phyloP scores from a whole-genome alignment of 2,113 vertebrate species.

The Aix galericulata region DNA sequence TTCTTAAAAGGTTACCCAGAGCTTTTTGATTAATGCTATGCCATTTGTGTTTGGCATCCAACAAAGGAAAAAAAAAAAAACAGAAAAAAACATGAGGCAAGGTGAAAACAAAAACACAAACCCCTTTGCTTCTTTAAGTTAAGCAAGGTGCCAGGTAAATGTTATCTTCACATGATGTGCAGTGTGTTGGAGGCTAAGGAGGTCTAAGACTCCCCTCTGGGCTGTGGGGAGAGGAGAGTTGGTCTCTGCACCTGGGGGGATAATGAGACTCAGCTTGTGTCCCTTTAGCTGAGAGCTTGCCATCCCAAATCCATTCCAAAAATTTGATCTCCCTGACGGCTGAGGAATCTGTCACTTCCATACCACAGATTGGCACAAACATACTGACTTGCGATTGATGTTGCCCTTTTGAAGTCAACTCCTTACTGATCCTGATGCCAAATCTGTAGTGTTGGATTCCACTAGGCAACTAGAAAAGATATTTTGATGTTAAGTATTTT shows the following conservation, averaged over 20 bases:
- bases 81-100: background rate
- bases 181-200: background rate
- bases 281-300: slow-evolving; percentile 6
- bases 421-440: background rate
- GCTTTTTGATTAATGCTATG: slow-evolving; percentile 5
- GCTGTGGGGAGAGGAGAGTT: background rate
- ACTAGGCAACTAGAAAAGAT: background rate
- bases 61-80: background rate
- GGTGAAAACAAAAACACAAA: background rate
- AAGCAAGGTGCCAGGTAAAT: background rate
- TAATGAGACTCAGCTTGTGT: background rate
- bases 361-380: background rate
- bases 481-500: background rate
- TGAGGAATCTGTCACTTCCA: background rate
- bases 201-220: background rate
- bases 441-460: background rate
- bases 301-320: background rate
- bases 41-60: background rate
- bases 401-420: slow-evolving; percentile 14
- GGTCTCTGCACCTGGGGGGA: background rate
- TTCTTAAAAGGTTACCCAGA: slow-evolving; percentile 1
- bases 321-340: background rate
- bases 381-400: background rate
- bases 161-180: background rate
- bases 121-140: background rate